Percentiles rank a stretch among this genome's conserved stretches.
These are phyloP conservation scores for Lasiurus borealis DNA, from an alignment of 2,113 vertebrate genomes.

Conservation along the genomic window DNA sequence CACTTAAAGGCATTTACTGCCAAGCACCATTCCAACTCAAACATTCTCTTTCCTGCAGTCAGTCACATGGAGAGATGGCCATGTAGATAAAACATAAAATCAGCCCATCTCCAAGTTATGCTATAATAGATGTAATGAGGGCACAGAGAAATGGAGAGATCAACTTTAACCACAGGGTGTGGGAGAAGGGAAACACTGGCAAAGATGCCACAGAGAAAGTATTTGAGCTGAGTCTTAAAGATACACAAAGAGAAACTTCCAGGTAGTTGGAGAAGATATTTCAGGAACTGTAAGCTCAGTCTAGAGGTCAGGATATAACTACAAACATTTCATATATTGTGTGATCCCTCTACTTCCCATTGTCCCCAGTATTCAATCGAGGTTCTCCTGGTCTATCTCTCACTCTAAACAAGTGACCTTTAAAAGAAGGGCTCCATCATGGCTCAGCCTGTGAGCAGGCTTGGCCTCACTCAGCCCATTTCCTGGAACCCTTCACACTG, in stretches of 20 bases:
- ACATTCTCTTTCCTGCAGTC: not conserved
- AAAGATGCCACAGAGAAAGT: not conserved
- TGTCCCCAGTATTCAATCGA: not conserved
- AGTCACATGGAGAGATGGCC: not conserved
- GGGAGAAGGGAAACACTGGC: not conserved
- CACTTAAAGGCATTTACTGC: not conserved
- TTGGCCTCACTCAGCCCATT: not conserved
- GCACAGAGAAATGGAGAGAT: not conserved
- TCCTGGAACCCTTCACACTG: not conserved
- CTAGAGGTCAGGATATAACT: not conserved
- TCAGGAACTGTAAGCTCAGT: not conserved
- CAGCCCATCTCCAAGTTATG: not conserved
- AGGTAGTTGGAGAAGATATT: constrained; percentile 27
- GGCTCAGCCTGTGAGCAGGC: not conserved
- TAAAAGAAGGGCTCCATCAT: too few species aligned
- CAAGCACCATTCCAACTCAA: not conserved
- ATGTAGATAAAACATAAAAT: not conserved
- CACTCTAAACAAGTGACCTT: not conserved
- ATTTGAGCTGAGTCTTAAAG: constrained; percentile 37
- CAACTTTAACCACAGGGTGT: not conserved
- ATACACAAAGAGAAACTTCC: not conserved
- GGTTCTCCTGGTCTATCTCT: not conserved
- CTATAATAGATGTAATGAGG: not conserved
- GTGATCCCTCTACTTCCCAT: not conserved
- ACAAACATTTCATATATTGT: not conserved